Evolutionary conservation across 2,888 invertebrate genomes (phyloP).

Genomic region (Aporophyla nigra): DNA sequence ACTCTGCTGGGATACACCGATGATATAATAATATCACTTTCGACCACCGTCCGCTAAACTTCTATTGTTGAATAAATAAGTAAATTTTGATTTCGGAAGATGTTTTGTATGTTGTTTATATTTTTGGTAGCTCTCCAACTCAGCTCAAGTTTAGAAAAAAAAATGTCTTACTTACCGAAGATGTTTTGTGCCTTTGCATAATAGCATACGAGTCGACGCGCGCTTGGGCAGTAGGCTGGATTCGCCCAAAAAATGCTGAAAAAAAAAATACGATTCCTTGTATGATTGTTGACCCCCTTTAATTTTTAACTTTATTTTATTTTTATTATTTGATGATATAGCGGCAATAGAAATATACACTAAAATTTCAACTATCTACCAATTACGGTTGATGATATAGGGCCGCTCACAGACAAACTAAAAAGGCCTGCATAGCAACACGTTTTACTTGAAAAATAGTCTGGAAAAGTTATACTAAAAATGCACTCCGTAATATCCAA

Average conservation of each 20-base stretch:
- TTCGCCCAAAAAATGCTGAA: too few relatives aligned
- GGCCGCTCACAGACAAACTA: not conserved
- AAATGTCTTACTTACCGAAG: too few relatives aligned
- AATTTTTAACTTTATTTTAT: too few relatives aligned
- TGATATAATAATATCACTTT: not conserved
- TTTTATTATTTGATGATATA: too few relatives aligned
- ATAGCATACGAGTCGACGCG: too few relatives aligned
- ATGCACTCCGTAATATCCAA: slow-evolving; percentile 42
- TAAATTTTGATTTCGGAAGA: not conserved
- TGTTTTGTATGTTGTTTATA: not conserved
- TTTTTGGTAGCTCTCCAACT: not conserved
- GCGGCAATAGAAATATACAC: too few relatives aligned
- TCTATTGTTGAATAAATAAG: not conserved
- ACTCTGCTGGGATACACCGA: slow-evolving; percentile 9
- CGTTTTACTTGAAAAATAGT: slow-evolving; percentile 10
- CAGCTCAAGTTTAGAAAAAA: not conserved
- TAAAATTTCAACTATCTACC: too few relatives aligned
- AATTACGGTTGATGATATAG: too few relatives aligned
- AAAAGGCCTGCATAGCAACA: not conserved
- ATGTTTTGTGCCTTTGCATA: not conserved
- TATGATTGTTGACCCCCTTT: too few relatives aligned
- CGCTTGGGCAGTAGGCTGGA: too few relatives aligned
- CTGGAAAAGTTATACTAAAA: slow-evolving; percentile 21
- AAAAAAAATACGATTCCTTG: too few relatives aligned
- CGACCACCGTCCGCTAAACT: not conserved